Base-by-base conservation (phyloP, 64 coral and sea anemone species). In the Exaiptasia diaphana region DNA sequence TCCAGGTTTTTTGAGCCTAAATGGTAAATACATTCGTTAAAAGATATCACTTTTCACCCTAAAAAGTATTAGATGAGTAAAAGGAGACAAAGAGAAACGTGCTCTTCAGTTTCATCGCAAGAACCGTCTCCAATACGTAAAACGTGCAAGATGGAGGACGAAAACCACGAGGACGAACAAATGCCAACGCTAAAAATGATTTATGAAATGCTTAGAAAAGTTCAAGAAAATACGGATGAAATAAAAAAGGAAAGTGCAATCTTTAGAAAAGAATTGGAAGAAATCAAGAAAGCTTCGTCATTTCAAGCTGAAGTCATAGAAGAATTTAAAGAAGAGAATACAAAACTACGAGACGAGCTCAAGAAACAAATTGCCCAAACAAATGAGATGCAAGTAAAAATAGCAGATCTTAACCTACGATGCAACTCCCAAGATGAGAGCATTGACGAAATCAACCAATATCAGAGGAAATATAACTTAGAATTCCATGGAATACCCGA, bases 401-500 rank as follows among this genome's bases (percentile, higher is more conserved):
- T 63, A 12, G 1, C 59, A 12, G 2, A 13, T 8, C 6, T 63
- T 4, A 63, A 7, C 5, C 36, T 1, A 21, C 12, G 55, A 28
- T 8, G 30, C 12, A 34, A 32, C 25, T 13, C 30, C 2, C 59
- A 33, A 32, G 59, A 31, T 32, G 59, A 63, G 18, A 1, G 10
- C 2, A 3, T 33, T 1, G 81, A 73, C 50, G 46, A 84, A 12
- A 21, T 72, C 8, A 32, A 71, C 41, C 80, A 83, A 53, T 83
- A 83, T 33, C 33, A 53, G 38, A 50, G 80, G 32, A 73, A 83
- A 71, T 83, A 71, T 21, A 84, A 83, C 57, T 9, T 83, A 20
- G 80, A 83, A 39, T 71, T 83, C 3, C 67, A 72, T 38, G 33
- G 65, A n/a, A 41, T 83, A 34, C 64, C 50, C 8, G 80, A 83